Percentiles rank a stretch among this genome's conserved stretches.
phyloP scores from a whole-genome alignment of 2,113 vertebrate genomes.

The Pollachius pollachius region DNA sequence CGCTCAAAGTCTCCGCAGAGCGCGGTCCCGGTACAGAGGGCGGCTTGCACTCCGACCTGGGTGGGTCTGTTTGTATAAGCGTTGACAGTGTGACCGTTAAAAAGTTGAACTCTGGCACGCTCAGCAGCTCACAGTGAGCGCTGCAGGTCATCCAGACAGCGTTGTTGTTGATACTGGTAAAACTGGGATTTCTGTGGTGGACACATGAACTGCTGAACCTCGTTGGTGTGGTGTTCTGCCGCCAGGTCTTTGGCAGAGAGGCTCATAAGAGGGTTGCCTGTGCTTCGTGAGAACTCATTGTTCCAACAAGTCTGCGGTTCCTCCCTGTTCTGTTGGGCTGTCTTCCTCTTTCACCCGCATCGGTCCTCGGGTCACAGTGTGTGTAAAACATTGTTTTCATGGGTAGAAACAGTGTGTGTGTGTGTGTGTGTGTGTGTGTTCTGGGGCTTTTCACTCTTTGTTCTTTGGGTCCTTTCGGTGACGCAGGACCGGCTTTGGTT shows the following conservation, averaged over 20 bases:
- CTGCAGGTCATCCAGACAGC: conserved; percentile 3
- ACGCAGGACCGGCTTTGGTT: conserved; percentile 55
- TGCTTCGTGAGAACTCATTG: conserved; percentile 52
- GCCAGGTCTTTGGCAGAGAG: conserved; percentile 46
- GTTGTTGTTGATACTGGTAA: conserved; percentile 31
- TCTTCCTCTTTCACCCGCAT: conserved; percentile 41
- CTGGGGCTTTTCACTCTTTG: conserved; percentile 20
- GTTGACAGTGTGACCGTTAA: too few species aligned
- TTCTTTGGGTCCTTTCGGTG: conserved; percentile 14
- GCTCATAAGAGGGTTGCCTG: neutral
- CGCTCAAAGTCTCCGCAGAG: too few species aligned
- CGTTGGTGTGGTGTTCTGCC: conserved; percentile 47
- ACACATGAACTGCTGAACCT: conserved; percentile 48
- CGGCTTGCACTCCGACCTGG: too few species aligned
- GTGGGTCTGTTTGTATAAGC: too few species aligned
- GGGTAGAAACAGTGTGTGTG: conserved; percentile 30
- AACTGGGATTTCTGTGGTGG: conserved; percentile 9
- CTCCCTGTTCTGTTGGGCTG: conserved; percentile 40
- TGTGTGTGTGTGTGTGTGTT: conserved; percentile 5
- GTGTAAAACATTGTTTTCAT: conserved; percentile 4
- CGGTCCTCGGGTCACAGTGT: conserved; percentile 27
- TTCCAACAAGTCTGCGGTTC: conserved; percentile 58
- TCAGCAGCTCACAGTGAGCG: too few species aligned
- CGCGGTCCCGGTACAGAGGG: too few species aligned
- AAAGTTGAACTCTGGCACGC: too few species aligned